These are phyloP conservation scores for Napeogenes sylphis DNA, from an alignment of 2,888 invertebrate species.

Conservation along the genomic window DNA sequence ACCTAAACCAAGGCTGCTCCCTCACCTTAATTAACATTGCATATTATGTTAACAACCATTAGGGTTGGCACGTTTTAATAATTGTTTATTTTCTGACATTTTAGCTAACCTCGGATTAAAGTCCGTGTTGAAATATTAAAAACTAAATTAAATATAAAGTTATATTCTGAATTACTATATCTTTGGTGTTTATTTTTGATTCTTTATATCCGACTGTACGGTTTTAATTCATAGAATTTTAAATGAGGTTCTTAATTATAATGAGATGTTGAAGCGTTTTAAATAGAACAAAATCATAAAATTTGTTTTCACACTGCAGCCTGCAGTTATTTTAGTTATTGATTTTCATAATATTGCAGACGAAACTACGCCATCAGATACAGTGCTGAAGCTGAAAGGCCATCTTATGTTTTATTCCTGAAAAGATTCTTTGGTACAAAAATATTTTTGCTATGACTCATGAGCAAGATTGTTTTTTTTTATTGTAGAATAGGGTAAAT, in stretches of 20 bases:
- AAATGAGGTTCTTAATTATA: not conserved
- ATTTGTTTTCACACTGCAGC: constrained; percentile 5
- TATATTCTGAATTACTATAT: too few relatives aligned
- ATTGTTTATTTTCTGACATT: not conserved
- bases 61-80: constrained; percentile 4
- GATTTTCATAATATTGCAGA: constrained; percentile 16
- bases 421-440: too few relatives aligned
- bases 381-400: not conserved
- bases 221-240: not conserved
- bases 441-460: too few relatives aligned
- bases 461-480: too few relatives aligned
- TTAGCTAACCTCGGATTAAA: not conserved
- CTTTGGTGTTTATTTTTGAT: too few relatives aligned
- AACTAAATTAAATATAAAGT: too few relatives aligned
- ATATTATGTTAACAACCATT: constrained; percentile 7
- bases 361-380: not conserved
- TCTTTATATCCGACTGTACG: too few relatives aligned
- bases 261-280: not conserved
- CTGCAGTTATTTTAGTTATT: constrained; percentile 13
- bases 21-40: constrained; percentile 6
- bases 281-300: not conserved
- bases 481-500: too few relatives aligned
- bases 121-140: not conserved
- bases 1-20: constrained; percentile 22
- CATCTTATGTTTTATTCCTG: constrained; percentile 2